Evolutionary conservation across 2,797 vertebrate species (phyloP), one percentile per base, ranked within the genome.

Genomic region (Halcyon smyrnensis): DNA sequence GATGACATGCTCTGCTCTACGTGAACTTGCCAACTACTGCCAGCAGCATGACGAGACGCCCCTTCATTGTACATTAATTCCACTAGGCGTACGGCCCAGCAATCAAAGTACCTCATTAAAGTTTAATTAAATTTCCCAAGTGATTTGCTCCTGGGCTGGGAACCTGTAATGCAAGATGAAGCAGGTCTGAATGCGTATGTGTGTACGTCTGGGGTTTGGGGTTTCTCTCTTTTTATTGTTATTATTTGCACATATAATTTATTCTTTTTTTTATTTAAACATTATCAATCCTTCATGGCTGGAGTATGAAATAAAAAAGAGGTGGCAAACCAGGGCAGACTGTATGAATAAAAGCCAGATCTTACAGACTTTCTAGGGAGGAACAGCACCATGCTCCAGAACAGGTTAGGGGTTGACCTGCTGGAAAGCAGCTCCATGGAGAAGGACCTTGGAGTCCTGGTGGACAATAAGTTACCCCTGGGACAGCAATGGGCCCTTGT

Each of bases 121-220:
- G 69, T 95, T 97, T 96, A 96, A 97, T 96, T 94, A 90, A 86
- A 96, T 92, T 95, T 96, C 95, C 90, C 85, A 95, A 97, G 92
- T 65, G 79, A 85, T 96, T 94, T 85, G 93, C 95, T 97, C 86
- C 87, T 3, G 21, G 96, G 96, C 70, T 60, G 80, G 94, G 91
- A 95, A 92, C 92, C 79, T 87, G 93, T 39, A 84, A 36, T 46
- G 76, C 96, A 96, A 97, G 96, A 70, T 4, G 59, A 46, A 90
- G 86, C 97, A 89, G 64, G 93, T 76, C 64, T 87, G 0, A 21
- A 0, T 62, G 19, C n/a, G 41, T 25, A 8, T 84, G 15, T 79
- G 24, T 71, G 8, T 68, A 63, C 0, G 8, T 56, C 37, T 89
- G 67, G 39, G 13, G 7, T 30, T 74, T 50, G 20, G 7, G 27